Conservation (phyloP, 53 echinoderm and acorn worm species). For the Paelopatides confundens region DNA sequence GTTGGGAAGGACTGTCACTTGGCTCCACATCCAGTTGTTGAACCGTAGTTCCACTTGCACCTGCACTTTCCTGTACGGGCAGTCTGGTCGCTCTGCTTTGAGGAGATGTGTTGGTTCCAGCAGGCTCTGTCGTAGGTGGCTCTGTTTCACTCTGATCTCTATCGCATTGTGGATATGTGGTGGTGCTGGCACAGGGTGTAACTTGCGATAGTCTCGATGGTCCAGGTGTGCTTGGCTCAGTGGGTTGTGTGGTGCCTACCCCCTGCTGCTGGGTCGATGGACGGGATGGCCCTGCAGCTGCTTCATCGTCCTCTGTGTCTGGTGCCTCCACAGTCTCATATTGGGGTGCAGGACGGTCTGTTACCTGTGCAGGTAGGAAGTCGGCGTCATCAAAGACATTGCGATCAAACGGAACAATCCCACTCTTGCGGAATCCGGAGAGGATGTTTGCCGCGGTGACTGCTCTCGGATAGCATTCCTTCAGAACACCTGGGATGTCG, state of each 20-base stretch:
- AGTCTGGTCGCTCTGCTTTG: too few species aligned
- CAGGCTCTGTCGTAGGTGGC: too few species aligned
- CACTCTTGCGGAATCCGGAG: background rate
- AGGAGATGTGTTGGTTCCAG: too few species aligned
- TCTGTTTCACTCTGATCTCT: too few species aligned
- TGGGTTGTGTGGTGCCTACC: background rate
- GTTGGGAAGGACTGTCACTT: background rate
- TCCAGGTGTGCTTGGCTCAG: background rate
- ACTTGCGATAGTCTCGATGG: too few species aligned
- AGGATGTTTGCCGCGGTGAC: background rate
- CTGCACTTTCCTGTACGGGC: too few species aligned
- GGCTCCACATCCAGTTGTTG: background rate
- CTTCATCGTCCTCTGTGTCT: background rate
- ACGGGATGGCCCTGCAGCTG: background rate
- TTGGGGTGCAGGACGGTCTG: background rate
- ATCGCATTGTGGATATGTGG: too few species aligned
- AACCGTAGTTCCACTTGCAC: too few species aligned
- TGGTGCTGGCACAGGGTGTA: too few species aligned
- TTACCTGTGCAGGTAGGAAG: background rate
- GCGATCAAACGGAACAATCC: background rate
- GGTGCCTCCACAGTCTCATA: background rate
- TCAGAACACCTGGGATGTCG: conserved; percentile 14
- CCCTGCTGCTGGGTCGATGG: too few species aligned
- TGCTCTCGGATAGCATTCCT: background rate
- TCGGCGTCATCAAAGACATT: conserved; percentile 9